These are phyloP conservation scores for Microctenopoma lineatum DNA, from an alignment of 2,797 vertebrate genomes.

Conservation along the genomic window DNA sequence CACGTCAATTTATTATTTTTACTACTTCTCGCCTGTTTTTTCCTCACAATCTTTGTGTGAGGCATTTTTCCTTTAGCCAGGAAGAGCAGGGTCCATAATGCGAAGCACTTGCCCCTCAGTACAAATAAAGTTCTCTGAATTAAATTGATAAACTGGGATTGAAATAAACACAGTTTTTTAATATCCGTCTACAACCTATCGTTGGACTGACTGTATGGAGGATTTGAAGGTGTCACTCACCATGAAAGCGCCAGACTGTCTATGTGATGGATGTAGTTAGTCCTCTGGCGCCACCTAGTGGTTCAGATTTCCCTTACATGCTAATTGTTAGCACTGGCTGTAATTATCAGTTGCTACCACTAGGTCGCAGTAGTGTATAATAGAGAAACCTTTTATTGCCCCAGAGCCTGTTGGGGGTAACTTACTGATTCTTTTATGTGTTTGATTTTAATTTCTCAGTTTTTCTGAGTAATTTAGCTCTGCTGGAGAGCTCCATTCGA, in stretches of 20 bases:
- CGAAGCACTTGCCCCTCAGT: too few species aligned
- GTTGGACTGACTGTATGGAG: not conserved
- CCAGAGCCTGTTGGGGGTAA: not conserved
- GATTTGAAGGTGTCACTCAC: slow-evolving; percentile 1
- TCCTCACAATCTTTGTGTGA: too few species aligned
- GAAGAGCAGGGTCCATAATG: too few species aligned
- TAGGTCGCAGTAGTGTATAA: slow-evolving; percentile 41
- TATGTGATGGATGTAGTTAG: not conserved
- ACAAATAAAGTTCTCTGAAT: too few species aligned
- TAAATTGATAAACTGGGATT: too few species aligned
- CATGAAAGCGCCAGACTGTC: not conserved
- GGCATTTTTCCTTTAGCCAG: too few species aligned
- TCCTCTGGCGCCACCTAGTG: slow-evolving; percentile 56
- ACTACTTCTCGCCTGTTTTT: too few species aligned
- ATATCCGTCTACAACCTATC: not conserved
- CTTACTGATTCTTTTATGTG: not conserved
- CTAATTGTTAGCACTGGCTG: not conserved
- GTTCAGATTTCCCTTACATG: rapidly evolving
- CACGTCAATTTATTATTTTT: too few species aligned
- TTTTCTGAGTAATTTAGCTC: too few species aligned
- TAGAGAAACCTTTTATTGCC: not conserved
- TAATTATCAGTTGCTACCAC: not conserved
- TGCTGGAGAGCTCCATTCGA: too few species aligned
- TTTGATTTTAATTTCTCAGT: not conserved
- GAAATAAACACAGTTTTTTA: too few species aligned